Evolutionary conservation across 2,888 invertebrate species (phyloP), one percentile per base, ranked within the genome.

Genomic region (Ormyrus rosae): DNA sequence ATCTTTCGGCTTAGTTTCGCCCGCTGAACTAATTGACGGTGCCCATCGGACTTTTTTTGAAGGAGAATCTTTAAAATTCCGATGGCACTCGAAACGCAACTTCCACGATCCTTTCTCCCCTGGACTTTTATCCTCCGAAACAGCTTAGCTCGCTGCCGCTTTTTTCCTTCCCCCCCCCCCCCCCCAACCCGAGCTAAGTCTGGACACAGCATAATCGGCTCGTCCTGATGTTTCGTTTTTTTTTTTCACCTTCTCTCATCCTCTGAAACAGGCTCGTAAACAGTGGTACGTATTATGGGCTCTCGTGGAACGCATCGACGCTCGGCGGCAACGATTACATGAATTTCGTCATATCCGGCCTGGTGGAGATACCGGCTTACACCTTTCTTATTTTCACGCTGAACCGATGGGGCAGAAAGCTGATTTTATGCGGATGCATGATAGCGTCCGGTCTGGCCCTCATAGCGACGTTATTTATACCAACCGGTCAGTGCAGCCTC

Each of bases 341-440:
- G n/a, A 96, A 95, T 89, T 96, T 95, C 88, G 91, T 94, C 5
- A 93, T 96, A 83, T 94, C 94, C 7, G 96, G 95, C 4, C 92
- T 94, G n/a, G 95, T 96, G 0, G 96, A 96, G 91, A 92, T 95
- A 81, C 95, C 96, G 0, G 95, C 95, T 0, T 95, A 95, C 87
- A 91, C 92, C 2, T 93, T 95, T 86, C 90, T 94, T 48, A 90
- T 95, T 45, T 90, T 95, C 6, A 94, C 94, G 5, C 91, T 96
- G 19, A 95, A 96, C 87, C 91, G 93, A 73, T 94, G 94, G 93
- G 95, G 95, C 11, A 91, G 95, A 69, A 94, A 95, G 86, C 91
- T 92, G 5, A 93, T 95, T 75, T 91, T 95, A 68, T 95, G 95
- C 84, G 93, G 94, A 11, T 94, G 94, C 86, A 94, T 95, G 94